Percentiles rank a stretch among this genome's conserved stretches.
phyloP scores from a whole-genome alignment of 2,888 invertebrate species.

The Andrena bucephala region DNA sequence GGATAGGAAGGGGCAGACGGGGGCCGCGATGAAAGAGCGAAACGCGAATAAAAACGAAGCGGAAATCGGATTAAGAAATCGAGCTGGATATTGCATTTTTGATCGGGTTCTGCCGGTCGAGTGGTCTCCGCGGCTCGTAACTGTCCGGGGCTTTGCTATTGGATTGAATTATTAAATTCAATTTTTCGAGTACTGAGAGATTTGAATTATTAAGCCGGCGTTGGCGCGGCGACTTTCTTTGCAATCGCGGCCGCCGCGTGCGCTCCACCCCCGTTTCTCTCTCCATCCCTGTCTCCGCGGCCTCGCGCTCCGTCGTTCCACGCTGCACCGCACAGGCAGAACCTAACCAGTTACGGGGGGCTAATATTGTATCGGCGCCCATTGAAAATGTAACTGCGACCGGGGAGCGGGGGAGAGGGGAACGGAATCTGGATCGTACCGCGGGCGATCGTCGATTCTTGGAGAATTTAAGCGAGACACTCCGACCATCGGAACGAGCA shows the following conservation, averaged over 20 bases:
- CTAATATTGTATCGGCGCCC: conserved; percentile 51
- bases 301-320: not conserved
- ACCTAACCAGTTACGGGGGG: conserved; percentile 32
- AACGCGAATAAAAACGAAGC: conserved; percentile 63
- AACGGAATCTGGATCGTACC: conserved; percentile 32
- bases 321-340: conserved; percentile 13
- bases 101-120: conserved; percentile 77
- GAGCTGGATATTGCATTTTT: conserved; percentile 84
- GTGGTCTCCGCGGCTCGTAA: conserved; percentile 72
- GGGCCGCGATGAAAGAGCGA: not conserved
- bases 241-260: conserved; percentile 65
- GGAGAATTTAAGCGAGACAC: conserved; percentile 56
- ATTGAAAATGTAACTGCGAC: conserved; percentile 49
- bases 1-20: conserved; percentile 17
- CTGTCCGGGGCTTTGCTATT: conserved; percentile 80
- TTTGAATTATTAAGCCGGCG: conserved; percentile 83
- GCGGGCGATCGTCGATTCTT: conserved; percentile 18
- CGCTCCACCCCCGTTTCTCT: conserved; percentile 12
- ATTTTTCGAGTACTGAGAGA: conserved; percentile 85
- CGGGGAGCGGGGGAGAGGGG: not conserved
- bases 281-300: not conserved
- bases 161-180: conserved; percentile 85
- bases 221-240: conserved; percentile 75
- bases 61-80: conserved; percentile 84
- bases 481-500: conserved; percentile 39